phyloP scores from a whole-genome alignment of 2,113 vertebrate genomes.

The Ailuropoda melanoleuca region DNA sequence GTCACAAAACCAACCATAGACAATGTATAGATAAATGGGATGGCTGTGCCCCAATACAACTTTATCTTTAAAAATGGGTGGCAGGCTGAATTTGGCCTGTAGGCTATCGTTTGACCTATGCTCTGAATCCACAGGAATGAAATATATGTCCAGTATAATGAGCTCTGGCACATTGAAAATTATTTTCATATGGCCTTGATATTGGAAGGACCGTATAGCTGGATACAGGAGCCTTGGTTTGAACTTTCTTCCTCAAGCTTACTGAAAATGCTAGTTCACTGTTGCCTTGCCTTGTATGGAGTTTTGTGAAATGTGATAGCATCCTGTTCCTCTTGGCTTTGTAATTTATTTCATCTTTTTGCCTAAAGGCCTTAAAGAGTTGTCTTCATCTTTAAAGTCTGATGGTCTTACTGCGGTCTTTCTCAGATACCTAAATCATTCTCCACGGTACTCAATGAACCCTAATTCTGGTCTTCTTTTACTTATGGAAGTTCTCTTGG shows the following conservation, averaged over 20 bases:
- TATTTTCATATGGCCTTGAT: not conserved
- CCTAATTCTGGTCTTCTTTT: not conserved
- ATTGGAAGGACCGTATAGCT: not conserved
- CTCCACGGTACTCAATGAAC: not conserved
- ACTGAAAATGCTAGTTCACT: not conserved
- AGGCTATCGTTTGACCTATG: not conserved
- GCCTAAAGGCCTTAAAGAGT: not conserved
- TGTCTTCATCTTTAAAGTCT: not conserved
- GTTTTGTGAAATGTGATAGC: not conserved
- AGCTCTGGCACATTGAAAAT: not conserved
- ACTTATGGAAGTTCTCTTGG: not conserved
- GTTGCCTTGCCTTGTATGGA: not conserved
- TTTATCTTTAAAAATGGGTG: not conserved
- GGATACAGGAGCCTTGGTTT: not conserved
- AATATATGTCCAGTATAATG: not conserved
- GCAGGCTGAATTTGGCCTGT: not conserved
- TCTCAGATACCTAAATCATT: not conserved
- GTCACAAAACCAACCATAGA: not conserved
- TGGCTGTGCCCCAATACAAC: not conserved
- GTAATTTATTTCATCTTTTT: not conserved
- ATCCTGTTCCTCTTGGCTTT: not conserved
- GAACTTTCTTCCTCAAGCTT: not conserved
- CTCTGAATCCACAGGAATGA: not conserved
- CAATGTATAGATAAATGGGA: not conserved
- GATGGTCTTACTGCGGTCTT: not conserved